Evolutionary conservation across 35 echinoderm and acorn worm genomes (phyloP), one percentile per base, ranked within the genome.

Genomic region (Acanthaster planci): DNA sequence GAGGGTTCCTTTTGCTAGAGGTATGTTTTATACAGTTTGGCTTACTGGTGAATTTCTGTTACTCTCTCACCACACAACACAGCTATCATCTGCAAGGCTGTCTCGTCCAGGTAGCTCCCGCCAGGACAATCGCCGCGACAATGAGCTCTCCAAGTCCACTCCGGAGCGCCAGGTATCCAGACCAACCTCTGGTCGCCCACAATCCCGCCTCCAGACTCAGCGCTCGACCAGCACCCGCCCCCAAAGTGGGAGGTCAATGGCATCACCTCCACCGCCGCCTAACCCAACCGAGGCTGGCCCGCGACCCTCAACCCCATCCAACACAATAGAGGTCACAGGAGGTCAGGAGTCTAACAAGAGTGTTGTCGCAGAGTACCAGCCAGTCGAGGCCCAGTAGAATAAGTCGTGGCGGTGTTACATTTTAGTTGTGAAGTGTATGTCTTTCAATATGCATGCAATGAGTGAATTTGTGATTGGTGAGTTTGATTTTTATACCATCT

Each of bases 171-270:
- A 60, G 15, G 52, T 64, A 21, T 80, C 87, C 18, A 19, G 80
- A 1, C 87, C 87, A 27, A 54, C 80, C 37, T 89, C 87, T n/a
- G 80, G 26, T 6, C 79, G 87, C 7, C 79, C 81, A 16, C 87
- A 81, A 42, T 83, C 87, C 22, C 67, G 85, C 55, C 77, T 77
- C 39, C 75, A 78, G 7, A 51, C 55, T 21, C 26, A 35, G n/a
- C 38, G 85, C 40, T 76, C 85, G 34, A 87, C 76, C 35, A 87
- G 85, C 78, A 29, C 50, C 17, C 38, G 85, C n/a, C 85, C 85
- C 47, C 85, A 87, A 35, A 87, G 85, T 40, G 77, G 85, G 10
- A 72, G 76, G 37, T 55, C 67, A 22, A 27, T 35, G 17, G 36
- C 54, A 34, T 82, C 78, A 22, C 79, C 64, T 18, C 39, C 78